phyloP scores from a whole-genome alignment of 2,888 invertebrate genomes.

The Candidula unifasciata region DNA sequence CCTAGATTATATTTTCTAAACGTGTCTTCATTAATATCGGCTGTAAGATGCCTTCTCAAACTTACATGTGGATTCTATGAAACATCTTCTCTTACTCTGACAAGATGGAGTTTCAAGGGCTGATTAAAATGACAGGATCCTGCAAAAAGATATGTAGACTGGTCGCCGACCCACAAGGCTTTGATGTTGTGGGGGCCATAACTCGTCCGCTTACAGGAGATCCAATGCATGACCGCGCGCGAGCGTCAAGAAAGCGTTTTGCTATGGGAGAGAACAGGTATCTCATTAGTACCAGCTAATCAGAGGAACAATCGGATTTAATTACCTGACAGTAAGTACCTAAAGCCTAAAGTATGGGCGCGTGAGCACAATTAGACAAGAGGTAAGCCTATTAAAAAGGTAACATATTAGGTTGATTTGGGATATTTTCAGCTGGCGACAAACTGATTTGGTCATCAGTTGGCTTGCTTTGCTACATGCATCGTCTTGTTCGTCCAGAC shows the following conservation, averaged over 20 bases:
- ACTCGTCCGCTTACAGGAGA: constrained; percentile 13
- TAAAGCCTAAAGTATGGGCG: constrained; percentile 38
- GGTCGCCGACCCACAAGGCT: constrained; percentile 13
- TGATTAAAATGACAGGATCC: background rate
- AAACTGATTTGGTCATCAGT: constrained; percentile 29
- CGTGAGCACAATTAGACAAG: constrained; percentile 43
- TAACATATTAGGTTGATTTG: constrained; percentile 34
- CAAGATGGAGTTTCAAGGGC: constrained; percentile 9
- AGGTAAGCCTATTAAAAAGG: constrained; percentile 44
- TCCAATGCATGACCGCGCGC: constrained; percentile 31
- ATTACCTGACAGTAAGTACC: constrained; percentile 46
- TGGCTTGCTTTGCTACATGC: background rate
- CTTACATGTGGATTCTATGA: background rate
- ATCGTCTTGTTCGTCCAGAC: background rate
- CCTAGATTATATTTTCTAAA: background rate
- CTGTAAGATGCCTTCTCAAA: background rate
- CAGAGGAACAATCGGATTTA: constrained; percentile 46
- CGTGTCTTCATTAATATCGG: constrained; percentile 10
- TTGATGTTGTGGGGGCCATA: constrained; percentile 20
- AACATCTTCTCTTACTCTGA: background rate
- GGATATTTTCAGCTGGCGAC: constrained; percentile 34
- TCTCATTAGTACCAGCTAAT: constrained; percentile 35
- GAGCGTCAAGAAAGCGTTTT: constrained; percentile 28
- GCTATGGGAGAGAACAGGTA: constrained; percentile 36
- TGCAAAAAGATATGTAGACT: background rate